A percentile compares a stretch with the other conserved stretches of the same genome.
phyloP scores from a whole-genome alignment of 2,888 invertebrate species.

The Odontomyia ornata region DNA sequence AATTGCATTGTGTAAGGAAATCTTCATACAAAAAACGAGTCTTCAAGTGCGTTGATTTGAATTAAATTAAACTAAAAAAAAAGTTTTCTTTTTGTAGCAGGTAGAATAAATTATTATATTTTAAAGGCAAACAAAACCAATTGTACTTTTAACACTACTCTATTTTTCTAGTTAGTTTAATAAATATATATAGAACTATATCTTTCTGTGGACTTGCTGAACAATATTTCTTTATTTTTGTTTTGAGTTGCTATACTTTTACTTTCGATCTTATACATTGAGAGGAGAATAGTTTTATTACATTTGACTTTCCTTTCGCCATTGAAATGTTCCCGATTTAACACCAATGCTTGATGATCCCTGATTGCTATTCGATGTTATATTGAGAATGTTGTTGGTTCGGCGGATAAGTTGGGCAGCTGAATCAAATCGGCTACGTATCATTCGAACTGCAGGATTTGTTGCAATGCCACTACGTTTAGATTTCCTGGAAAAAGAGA shows the following conservation, averaged over 20 bases:
- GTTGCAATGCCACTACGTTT: conserved; percentile 88
- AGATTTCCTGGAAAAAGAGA: conserved; percentile 64
- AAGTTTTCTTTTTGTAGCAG: conserved; percentile 33
- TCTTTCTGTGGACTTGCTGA: not conserved
- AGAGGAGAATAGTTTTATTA: conserved; percentile 53
- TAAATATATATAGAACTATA: not conserved
- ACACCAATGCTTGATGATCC: conserved; percentile 65
- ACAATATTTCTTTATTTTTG: conserved; percentile 32
- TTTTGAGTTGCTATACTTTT: conserved; percentile 23
- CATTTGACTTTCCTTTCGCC: conserved; percentile 65
- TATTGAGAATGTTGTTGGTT: conserved; percentile 62
- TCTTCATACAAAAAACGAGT: too few relatives aligned
- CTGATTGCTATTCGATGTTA: conserved; percentile 61
- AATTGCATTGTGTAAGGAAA: too few relatives aligned
- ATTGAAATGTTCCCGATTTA: conserved; percentile 65
- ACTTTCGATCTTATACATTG: conserved; percentile 42
- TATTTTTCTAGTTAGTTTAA: conserved; percentile 28
- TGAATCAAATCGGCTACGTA: conserved; percentile 66
- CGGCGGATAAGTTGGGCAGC: conserved; percentile 64
- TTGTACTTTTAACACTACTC: conserved; percentile 33
- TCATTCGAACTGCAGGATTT: conserved; percentile 85
- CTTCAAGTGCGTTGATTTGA: not conserved
- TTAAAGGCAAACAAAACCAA: conserved; percentile 46
- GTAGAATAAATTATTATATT: conserved; percentile 37
- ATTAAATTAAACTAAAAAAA: conserved; percentile 49